Evolutionary conservation across 2,113 vertebrate genomes (phyloP).

Genomic region (Artemisiospiza belli): DNA sequence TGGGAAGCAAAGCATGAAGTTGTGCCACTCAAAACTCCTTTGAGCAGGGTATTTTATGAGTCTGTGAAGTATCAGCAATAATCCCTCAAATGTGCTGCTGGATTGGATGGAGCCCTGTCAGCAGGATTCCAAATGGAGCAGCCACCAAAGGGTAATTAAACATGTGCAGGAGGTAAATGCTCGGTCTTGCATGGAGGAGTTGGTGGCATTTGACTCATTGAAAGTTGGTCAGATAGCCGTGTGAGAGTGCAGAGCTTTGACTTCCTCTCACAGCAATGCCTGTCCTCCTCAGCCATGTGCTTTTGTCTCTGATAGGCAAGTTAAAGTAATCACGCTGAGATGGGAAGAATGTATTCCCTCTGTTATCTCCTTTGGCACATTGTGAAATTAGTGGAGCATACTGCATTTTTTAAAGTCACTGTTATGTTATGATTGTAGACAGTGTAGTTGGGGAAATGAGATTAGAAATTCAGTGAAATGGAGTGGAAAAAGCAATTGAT

Average conservation of each 20-base stretch:
- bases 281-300: background rate
- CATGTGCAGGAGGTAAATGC: background rate
- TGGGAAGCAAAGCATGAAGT: background rate
- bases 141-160: background rate
- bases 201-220: background rate
- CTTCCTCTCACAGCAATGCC: background rate
- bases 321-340: background rate
- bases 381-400: conserved; percentile 67
- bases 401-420: conserved; percentile 63
- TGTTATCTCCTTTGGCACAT: conserved; percentile 61
- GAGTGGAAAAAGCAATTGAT: conserved; percentile 66
- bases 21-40: background rate
- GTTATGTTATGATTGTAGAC: conserved; percentile 52
- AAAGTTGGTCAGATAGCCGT: background rate
- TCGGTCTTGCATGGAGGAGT: rapidly evolving
- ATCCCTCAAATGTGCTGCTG: background rate
- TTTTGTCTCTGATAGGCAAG: background rate
- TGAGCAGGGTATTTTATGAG: background rate
- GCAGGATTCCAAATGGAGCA: background rate
- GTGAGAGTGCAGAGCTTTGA: background rate
- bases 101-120: background rate
- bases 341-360: conserved; percentile 55
- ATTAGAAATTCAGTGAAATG: conserved; percentile 71
- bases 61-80: background rate
- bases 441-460: conserved; percentile 65